Conservation (phyloP, 2,797 vertebrate genomes). For the Pampus argenteus region DNA sequence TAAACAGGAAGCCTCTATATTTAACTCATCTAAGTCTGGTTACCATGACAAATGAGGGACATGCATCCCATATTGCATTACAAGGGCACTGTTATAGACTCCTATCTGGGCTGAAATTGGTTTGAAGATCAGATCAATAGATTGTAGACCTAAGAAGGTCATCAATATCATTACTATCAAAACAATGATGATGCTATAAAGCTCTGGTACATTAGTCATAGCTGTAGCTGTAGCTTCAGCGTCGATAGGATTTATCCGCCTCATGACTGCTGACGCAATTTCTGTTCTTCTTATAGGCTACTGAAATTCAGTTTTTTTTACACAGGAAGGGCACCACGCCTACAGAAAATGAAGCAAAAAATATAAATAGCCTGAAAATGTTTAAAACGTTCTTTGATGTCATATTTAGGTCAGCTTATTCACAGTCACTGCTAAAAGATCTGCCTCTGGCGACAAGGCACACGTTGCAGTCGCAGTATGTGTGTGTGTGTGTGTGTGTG, state of each 20-base stretch:
- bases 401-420: conserved; percentile 65
- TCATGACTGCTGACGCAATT: conserved; percentile 53
- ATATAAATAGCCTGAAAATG: conserved; percentile 9
- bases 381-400: conserved; percentile 49
- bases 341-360: conserved; percentile 11
- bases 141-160: conserved; percentile 55
- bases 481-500: conserved; percentile 13
- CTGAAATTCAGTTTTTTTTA: conserved; percentile 32
- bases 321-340: conserved; percentile 1
- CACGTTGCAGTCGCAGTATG: conserved; percentile 22
- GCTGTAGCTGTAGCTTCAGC: conserved; percentile 36
- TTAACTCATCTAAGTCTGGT: conserved; percentile 82
- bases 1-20: conserved; percentile 82
- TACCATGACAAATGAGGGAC: conserved; percentile 79
- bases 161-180: conserved; percentile 64
- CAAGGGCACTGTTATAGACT: conserved; percentile 66
- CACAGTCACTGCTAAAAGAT: conserved; percentile 34
- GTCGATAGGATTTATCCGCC: conserved; percentile 52
- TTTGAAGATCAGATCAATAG: conserved; percentile 73
- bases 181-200: conserved; percentile 55
- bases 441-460: conserved; percentile 24
- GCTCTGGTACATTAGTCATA: conserved; percentile 52
- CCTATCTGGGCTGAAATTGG: conserved; percentile 68
- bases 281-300: conserved; percentile 24
- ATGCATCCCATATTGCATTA: conserved; percentile 79